phyloP scores from a whole-genome alignment of 1,140 invertebrate species.

The Formica exsecta region DNA sequence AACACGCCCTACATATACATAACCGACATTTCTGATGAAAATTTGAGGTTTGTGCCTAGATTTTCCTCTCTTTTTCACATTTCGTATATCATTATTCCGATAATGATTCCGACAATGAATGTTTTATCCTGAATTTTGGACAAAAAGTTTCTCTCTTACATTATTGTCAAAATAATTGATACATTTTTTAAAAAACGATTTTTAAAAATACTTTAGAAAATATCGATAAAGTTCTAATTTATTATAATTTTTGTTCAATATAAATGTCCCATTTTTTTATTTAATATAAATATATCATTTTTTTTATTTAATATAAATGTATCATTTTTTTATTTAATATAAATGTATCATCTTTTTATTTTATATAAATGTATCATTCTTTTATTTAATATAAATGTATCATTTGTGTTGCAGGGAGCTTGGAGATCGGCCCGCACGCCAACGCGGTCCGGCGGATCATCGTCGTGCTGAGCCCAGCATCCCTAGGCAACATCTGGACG shows the following conservation, averaged over 20 bases:
- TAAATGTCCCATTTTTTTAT: no score
- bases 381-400: not conserved
- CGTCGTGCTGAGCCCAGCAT: slow-evolving; percentile 81
- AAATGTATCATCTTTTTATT: not conserved
- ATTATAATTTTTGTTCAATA: no score
- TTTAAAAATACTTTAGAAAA: not conserved
- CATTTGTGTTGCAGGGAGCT: slow-evolving; percentile 75
- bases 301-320: no score
- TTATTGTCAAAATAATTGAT: not conserved
- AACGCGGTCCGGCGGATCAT: slow-evolving; percentile 79
- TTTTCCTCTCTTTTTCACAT: no score
- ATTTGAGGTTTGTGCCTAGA: not conserved
- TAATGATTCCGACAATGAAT: not conserved
- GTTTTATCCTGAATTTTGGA: not conserved
- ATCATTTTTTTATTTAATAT: not conserved
- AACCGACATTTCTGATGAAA: slow-evolving; percentile 17
- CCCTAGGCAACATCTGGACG: slow-evolving; percentile 81
- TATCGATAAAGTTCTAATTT: no score
- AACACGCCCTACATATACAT: not conserved
- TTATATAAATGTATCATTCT: no score
- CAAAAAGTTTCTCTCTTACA: not conserved
- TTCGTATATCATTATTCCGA: not conserved
- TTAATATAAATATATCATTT: no score
- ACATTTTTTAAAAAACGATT: not conserved
- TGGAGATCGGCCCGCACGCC: slow-evolving; percentile 82